These are phyloP conservation scores for Leptoclinus maculatus DNA, from an alignment of 2,797 vertebrate species.

Conservation along the genomic window DNA sequence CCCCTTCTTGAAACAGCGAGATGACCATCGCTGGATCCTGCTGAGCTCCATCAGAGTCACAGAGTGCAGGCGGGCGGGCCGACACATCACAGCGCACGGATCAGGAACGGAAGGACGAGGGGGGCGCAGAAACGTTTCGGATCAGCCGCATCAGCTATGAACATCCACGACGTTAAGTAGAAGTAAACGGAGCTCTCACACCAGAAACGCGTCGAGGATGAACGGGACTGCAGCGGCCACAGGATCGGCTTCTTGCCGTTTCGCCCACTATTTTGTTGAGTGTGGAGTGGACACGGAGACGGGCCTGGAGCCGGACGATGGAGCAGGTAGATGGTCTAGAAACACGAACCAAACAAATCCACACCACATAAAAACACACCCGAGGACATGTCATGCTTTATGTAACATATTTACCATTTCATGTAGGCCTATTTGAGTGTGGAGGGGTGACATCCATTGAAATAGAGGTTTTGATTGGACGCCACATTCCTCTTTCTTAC, in stretches of 20 bases:
- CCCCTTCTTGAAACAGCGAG: conserved; percentile 46
- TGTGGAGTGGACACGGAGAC: conserved; percentile 95
- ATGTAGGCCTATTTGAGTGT: conserved; percentile 10
- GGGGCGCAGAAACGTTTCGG: neutral
- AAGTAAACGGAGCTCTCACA: conserved; percentile 43
- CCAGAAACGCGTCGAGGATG: conserved; percentile 75
- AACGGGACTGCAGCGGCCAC: conserved; percentile 80
- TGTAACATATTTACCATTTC: neutral
- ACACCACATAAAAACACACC: neutral
- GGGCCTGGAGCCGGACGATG: conserved; percentile 95
- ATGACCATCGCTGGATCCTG: conserved; percentile 58
- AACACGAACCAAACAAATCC: neutral
- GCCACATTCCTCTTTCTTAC: conserved; percentile 12
- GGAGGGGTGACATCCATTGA: conserved; percentile 20
- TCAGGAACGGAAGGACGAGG: neutral
- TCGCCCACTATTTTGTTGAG: conserved; percentile 96
- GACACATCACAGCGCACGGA: conserved; percentile 3
- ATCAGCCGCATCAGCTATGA: conserved; percentile 56
- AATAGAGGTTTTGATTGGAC: conserved; percentile 34
- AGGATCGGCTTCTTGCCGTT: conserved; percentile 91
- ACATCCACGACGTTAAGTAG: conserved; percentile 1
- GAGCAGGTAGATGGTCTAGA: conserved; percentile 85
- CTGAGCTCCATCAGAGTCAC: conserved; percentile 54
- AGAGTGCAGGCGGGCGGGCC: conserved; percentile 11
- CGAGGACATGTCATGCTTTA: neutral